Evolutionary conservation across 1,140 invertebrate species (phyloP).

Genomic region (Gonioctena quinquepunctata): DNA sequence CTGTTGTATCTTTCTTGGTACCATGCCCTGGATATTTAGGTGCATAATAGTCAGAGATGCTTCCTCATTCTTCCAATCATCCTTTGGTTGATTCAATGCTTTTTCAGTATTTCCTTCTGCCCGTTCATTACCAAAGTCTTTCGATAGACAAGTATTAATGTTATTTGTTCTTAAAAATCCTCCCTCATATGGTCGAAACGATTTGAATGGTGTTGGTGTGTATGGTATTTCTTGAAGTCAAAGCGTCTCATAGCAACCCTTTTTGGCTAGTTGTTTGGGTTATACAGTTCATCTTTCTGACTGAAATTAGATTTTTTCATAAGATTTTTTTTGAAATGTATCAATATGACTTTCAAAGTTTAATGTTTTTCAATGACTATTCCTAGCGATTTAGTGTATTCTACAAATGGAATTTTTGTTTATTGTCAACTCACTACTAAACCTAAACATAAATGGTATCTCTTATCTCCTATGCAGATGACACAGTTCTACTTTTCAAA

Average conservation of each 20-base stretch:
- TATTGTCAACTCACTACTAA: too few species aligned
- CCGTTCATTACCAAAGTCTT: background rate
- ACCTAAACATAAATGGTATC: too few species aligned
- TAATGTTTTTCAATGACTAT: too few species aligned
- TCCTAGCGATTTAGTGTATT: too few species aligned
- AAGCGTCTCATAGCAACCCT: background rate
- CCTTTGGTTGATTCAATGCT: background rate
- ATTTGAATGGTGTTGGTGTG: conserved; percentile 1
- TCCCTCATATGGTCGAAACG: background rate
- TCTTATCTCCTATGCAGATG: too few species aligned
- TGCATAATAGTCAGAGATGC: conserved; percentile 3
- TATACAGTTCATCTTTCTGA: background rate
- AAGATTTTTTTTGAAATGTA: too few species aligned
- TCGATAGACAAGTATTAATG: conserved; percentile 8
- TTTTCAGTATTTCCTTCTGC: conserved; percentile 1
- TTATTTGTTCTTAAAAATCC: conserved; percentile 2
- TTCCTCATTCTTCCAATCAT: background rate
- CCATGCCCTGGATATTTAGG: conserved; percentile 4
- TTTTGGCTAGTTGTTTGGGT: background rate
- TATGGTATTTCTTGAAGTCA: conserved; percentile 2
- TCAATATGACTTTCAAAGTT: too few species aligned
- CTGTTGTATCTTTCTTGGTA: background rate
- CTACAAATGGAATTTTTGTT: too few species aligned
- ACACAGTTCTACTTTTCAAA: too few species aligned
- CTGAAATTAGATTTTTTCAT: too few species aligned